Percentiles rank a stretch among this genome's conserved stretches.
These are phyloP conservation scores for Pectinophora gossypiella DNA, from an alignment of 1,140 invertebrate genomes.

Conservation along the genomic window DNA sequence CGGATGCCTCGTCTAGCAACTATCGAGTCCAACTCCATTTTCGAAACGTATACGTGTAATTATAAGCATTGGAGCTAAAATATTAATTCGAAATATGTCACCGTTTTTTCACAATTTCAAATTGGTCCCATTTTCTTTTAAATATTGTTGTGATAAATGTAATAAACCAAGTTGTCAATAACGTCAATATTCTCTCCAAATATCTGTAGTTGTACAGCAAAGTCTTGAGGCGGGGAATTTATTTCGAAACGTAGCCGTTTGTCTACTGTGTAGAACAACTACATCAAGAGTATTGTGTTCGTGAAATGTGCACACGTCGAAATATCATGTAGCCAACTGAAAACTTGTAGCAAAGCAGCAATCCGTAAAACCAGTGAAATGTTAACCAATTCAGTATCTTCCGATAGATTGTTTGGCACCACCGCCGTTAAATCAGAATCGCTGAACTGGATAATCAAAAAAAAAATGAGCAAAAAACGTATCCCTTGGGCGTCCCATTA, in stretches of 20 bases:
- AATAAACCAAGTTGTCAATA: conserved; percentile 4
- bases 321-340: too few relatives aligned
- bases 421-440: too few relatives aligned
- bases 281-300: conserved; percentile 15
- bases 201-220: conserved; percentile 10
- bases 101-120: conserved; percentile 17
- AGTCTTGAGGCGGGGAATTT: conserved; percentile 45
- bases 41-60: conserved; percentile 59
- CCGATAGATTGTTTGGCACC: too few relatives aligned
- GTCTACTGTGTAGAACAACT: conserved; percentile 73
- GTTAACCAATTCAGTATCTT: too few relatives aligned
- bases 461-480: too few relatives aligned
- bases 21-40: conserved; percentile 60
- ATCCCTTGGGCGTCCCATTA: too few relatives aligned
- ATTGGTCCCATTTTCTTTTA: background rate
- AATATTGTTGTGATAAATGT: conserved; percentile 12
- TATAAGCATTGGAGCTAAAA: conserved; percentile 40
- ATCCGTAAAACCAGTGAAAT: too few relatives aligned
- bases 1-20: conserved; percentile 68
- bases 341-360: too few relatives aligned
- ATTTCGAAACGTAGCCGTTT: conserved; percentile 72
- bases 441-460: too few relatives aligned
- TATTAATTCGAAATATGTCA: conserved; percentile 54
- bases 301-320: too few relatives aligned
- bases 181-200: background rate